Evolutionary conservation across 2,888 invertebrate species (phyloP), one percentile per base, ranked within the genome.

Genomic region (Pyralis farinalis): DNA sequence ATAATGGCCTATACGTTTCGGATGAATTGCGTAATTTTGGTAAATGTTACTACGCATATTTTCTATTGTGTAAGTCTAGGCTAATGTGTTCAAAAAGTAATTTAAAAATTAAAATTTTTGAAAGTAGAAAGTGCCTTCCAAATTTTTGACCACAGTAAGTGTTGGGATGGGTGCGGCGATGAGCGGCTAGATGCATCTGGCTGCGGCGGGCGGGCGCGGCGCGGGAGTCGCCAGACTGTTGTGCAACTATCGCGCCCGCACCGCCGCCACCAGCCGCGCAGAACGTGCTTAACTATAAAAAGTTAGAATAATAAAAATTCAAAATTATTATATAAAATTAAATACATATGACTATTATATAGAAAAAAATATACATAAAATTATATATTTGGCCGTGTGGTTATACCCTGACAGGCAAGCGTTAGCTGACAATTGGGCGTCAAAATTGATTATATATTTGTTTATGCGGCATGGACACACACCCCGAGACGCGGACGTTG

Each of bases 101-200:
- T 87, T 81, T 87, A 72, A 87, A 89, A 77, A 71, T 78, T 67
- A 75, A 84, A 86, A 78, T 76, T 82, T 86, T 86, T 81, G 74
- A 90, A 91, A 90, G 93, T 93, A 93, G 93, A 92, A 94, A 94
- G 94, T 94, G 94, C 94, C 94, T 94, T 94, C 93, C 93, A 93
- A 91, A 90, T 86, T 86, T 86, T 88, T 87, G 88, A 89, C 88
- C 88, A 89, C 82, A 84, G 78, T 84, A 83, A 91, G 90, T 90
- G 91, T 91, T 86, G 91, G 92, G 82, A 75, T 75, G 67, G 73
- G 75, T 81, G 83, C 84, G 91, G 90, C 91, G 91, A 81, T 64
- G 74, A 68, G 66, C 68, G 71, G 68, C 60, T 55, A 62, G 72
- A 43, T 54, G 69, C 60, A 64, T 46, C 47, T 50, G 56, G 58